phyloP scores from a whole-genome alignment of 2,797 vertebrate genomes.

The Amphiprion clarkii region DNA sequence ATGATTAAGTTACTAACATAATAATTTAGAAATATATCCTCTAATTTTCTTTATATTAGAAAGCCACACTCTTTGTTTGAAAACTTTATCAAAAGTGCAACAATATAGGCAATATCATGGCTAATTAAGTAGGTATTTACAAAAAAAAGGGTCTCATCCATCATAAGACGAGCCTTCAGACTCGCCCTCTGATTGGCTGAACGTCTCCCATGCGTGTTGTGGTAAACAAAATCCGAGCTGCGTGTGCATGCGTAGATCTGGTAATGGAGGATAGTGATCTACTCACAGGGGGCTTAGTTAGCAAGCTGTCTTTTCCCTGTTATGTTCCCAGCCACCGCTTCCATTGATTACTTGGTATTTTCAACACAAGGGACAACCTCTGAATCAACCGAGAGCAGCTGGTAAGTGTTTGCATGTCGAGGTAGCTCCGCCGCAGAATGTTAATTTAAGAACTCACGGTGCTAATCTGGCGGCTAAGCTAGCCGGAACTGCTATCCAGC shows the following conservation, averaged over 20 bases:
- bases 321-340: not conserved
- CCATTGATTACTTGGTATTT: slow-evolving; percentile 1
- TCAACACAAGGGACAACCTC: slow-evolving; percentile 1
- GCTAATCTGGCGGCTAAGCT: slow-evolving; percentile 57
- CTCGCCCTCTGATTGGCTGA: slow-evolving; percentile 72
- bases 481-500: slow-evolving; percentile 48
- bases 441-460: slow-evolving; percentile 48
- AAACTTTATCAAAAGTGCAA: not conserved
- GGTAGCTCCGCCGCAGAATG: not conserved
- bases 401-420: slow-evolving; percentile 55
- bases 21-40: not conserved
- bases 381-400: slow-evolving; percentile 26
- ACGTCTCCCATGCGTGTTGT: slow-evolving; percentile 75
- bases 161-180: not conserved
- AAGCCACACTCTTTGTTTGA: no score
- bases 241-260: slow-evolving; percentile 69
- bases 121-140: not conserved
- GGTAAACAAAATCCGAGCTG: slow-evolving; percentile 78
- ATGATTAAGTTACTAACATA: not conserved
- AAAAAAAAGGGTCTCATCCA: not conserved
- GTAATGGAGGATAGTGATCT: slow-evolving; percentile 71
- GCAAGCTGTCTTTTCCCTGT: slow-evolving; percentile 32
- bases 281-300: slow-evolving; percentile 53
- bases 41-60: not conserved
- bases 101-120: not conserved